Evolutionary conservation across 2,113 vertebrate species (phyloP).

Genomic region (Cottus gobio): DNA sequence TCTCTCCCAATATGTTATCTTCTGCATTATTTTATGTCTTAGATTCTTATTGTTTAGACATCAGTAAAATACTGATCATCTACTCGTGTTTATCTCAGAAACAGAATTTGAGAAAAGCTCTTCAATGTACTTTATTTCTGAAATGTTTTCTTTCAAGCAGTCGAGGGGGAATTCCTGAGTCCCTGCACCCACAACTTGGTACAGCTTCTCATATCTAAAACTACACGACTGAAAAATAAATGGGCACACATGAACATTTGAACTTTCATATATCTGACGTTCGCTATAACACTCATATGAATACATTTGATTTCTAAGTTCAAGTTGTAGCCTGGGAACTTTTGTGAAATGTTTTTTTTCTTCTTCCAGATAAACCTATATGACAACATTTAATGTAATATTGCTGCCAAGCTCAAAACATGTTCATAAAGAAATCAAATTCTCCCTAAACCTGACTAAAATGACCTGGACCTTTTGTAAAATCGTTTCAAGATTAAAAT

Average conservation of each 20-base stretch:
- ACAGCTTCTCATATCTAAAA: constrained; percentile 18
- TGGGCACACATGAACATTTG: constrained; percentile 73
- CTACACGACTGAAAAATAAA: constrained; percentile 29
- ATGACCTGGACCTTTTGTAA: neutral
- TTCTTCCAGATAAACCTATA: no score
- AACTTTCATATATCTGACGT: constrained; percentile 68
- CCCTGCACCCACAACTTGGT: constrained; percentile 9
- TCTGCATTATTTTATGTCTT: neutral
- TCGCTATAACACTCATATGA: neutral
- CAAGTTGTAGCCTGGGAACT: no score
- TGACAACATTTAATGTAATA: neutral
- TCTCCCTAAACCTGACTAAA: neutral
- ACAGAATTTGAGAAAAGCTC: neutral
- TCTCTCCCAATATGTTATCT: neutral
- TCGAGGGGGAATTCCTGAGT: constrained; percentile 32
- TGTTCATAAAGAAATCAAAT: neutral
- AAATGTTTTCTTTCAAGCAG: neutral
- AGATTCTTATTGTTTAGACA: neutral
- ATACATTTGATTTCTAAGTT: constrained; percentile 29
- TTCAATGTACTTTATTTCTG: neutral
- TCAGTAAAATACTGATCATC: neutral
- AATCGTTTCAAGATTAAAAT: neutral
- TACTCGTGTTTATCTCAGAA: neutral
- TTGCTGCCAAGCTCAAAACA: neutral
- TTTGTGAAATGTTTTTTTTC: no score